Evolutionary conservation across 2,113 vertebrate genomes (phyloP), one percentile per base, ranked within the genome.

Genomic region (Urocitellus parryii): DNA sequence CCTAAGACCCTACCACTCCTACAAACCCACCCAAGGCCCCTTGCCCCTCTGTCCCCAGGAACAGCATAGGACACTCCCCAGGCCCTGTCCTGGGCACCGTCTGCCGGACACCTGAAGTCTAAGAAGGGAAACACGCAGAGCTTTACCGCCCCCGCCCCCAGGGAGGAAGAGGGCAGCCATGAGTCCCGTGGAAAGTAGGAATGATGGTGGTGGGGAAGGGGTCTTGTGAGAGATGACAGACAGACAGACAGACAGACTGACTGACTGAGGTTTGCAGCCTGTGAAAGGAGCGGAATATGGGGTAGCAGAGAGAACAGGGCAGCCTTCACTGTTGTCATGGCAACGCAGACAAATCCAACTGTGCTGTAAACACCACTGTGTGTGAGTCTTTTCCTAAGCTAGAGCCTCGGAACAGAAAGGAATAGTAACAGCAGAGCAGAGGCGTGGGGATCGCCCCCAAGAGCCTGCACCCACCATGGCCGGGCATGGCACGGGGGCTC

Each of bases 291-390:
- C 70, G 1, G 17, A 34, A 77, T 4, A 5, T 4, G 45, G 17
- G 78, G 24, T 87, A 17, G 42, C 94, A 96, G 91, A 82, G 42
- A 78, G 91, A 95, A 95, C 53, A 80, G 92, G 78, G 88, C 74
- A 86, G 3, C 87, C 94, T 73, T 91, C 56, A 0, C 76, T 39
- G 84, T 98, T 34, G 97, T 90, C 98, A 98, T 98, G 95, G 98
- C 91, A 98, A 98, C 97, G 5, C 88, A 85, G 97, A 79, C 97
- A 96, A 22, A 96, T 82, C 94, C 93, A 91, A 91, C 97, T n/a
- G 39, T 5, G 42, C 78, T 1, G 8, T 53, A 91, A 90, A n/a
- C 61, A 56, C 63, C 45, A 0, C 77, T 37, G 9, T 20, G 61
- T 91, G 61, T 32, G 63, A 87, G 76, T 63, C 61, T 51, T 74